These are phyloP conservation scores for Macroteleia sp. DNA, from an alignment of 2,888 invertebrate genomes.

Conservation along the genomic window DNA sequence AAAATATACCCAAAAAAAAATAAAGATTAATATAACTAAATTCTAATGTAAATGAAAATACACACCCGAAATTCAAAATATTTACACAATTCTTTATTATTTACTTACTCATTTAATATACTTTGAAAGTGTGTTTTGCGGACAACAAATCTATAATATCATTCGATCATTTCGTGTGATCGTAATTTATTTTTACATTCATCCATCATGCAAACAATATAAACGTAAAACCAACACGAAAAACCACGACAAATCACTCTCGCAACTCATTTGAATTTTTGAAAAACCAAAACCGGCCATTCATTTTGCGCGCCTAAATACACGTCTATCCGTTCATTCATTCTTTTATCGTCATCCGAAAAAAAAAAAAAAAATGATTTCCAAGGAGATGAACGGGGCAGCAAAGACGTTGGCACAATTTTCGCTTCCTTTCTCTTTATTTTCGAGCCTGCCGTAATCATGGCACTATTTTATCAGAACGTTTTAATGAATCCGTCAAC, in stretches of 20 bases:
- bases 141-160: too few relatives aligned
- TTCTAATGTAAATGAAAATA: too few relatives aligned
- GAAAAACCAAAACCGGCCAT: slow-evolving; percentile 18
- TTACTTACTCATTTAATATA: too few relatives aligned
- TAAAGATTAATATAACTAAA: too few relatives aligned
- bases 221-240: not conserved
- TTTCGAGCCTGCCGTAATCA: slow-evolving; percentile 61
- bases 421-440: slow-evolving; percentile 48
- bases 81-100: too few relatives aligned
- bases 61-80: too few relatives aligned
- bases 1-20: too few relatives aligned
- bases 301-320: slow-evolving; percentile 24
- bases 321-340: slow-evolving; percentile 17
- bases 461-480: slow-evolving; percentile 65
- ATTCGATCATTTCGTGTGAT: too few relatives aligned
- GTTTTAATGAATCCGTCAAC: slow-evolving; percentile 66
- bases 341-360: slow-evolving; percentile 13
- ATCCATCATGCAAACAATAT: too few relatives aligned
- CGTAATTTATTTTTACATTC: too few relatives aligned
- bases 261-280: slow-evolving; percentile 1
- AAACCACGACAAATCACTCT: not conserved
- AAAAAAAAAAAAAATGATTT: slow-evolving; percentile 29
- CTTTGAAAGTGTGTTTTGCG: too few relatives aligned
- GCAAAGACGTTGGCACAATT: slow-evolving; percentile 52
- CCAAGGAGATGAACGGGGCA: slow-evolving; percentile 18